These are phyloP conservation scores for Metridium senile DNA, from an alignment of 92 coral and sea anemone genomes.

Conservation along the genomic window DNA sequence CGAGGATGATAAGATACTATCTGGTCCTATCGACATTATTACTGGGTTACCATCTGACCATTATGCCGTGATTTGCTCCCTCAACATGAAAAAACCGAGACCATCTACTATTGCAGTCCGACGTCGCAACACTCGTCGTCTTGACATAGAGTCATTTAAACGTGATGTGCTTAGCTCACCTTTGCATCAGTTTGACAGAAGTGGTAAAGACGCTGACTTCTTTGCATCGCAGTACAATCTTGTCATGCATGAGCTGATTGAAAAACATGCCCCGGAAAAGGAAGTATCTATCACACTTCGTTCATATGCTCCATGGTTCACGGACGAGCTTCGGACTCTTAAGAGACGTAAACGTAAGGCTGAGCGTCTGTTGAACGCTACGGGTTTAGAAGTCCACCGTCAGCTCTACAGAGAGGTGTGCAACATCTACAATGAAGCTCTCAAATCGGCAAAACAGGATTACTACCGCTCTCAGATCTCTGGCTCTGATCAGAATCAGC, in stretches of 20 bases:
- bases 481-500: slow-evolving; percentile 31
- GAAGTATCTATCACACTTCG: slow-evolving; percentile 6
- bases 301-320: slow-evolving; percentile 45
- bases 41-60: background rate
- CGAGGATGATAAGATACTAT: slow-evolving; percentile 23
- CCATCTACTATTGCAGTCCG: background rate
- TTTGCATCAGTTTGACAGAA: background rate
- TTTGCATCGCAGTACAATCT: background rate
- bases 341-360: slow-evolving; percentile 29
- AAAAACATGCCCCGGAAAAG: slow-evolving; percentile 27
- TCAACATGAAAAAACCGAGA: background rate
- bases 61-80: background rate
- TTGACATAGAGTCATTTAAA: background rate
- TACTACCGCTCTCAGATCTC: slow-evolving; percentile 22
- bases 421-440: slow-evolving; percentile 26
- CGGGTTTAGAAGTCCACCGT: slow-evolving; percentile 28
- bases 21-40: background rate
- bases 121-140: background rate
- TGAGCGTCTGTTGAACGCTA: slow-evolving; percentile 20
- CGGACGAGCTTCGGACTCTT: slow-evolving; percentile 27
- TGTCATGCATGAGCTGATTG: slow-evolving; percentile 5
- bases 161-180: background rate
- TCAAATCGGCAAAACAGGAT: slow-evolving; percentile 22
- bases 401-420: slow-evolving; percentile 35
- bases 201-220: background rate